Evolutionary conservation across 1,140 invertebrate species (phyloP), one percentile per base, ranked within the genome.

Genomic region (Plutomurus gul): DNA sequence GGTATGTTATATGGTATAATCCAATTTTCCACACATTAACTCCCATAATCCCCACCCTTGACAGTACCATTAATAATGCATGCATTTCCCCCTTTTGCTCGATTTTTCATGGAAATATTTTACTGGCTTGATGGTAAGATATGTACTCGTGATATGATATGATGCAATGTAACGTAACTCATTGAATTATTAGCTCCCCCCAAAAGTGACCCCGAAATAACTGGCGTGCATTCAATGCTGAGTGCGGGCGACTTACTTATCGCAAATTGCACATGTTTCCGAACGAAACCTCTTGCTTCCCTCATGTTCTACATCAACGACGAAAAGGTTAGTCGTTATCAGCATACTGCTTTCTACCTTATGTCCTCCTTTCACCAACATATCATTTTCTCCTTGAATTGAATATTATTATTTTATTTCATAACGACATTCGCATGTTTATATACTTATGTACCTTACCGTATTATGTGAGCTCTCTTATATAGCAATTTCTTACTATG

Each of bases 231-330:
- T 20, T 65, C 78, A n/a, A 51, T 46, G 25, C 60, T 81, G 16
- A 76, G 39, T 43, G 78, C 79, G 60, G 81, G 81, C 37, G 82
- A 82, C 33, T 43, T 27, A 16, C 74, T 86, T 30, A 76, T 25
- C 56, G 84, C 84, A 1, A 86, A 85, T 65, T 86, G 85, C 77
- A 85, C 84, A 22, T 86, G 85, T n/a, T 80, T 78, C 8, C 84
- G 84, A 76, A 85, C 81, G 4, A 84, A 84, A 75, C 85, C 85
- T n/a, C 74, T 83, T 8, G 85, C 85, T 0, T 81, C 77, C 10
- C 80, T 86, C 72, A 75, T 78, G 73, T 85, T 85, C 82, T 85
- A 84, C 80, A 84, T 85, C 75, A 85, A 85, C 76, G 83, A 83
- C 49, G 78, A 83, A 56, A 83, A 85, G 65, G 85, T 85, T 71